These are phyloP conservation scores for Lasius platythorax DNA, from an alignment of 2,888 invertebrate species.

Conservation along the genomic window DNA sequence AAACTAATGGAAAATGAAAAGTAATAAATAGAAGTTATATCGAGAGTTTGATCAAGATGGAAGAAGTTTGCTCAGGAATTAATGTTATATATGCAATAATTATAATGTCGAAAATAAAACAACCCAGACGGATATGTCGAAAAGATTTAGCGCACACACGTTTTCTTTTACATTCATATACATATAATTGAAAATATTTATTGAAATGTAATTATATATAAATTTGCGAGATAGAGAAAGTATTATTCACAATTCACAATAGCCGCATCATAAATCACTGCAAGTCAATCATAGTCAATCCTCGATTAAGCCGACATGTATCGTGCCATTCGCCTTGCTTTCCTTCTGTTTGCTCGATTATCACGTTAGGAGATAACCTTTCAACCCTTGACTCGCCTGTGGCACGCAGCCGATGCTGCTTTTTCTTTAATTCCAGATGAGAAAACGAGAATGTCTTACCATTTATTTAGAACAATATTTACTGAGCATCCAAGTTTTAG, in stretches of 20 bases:
- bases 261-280: conserved; percentile 30
- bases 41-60: neutral
- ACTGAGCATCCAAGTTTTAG: neutral
- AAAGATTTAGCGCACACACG: neutral
- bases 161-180: neutral
- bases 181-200: neutral
- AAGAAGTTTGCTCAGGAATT: neutral
- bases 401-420: conserved; percentile 21
- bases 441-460: conserved; percentile 34
- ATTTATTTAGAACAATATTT: conserved; percentile 31
- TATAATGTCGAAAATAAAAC: conserved; percentile 14
- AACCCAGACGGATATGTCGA: neutral
- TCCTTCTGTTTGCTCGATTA: conserved; percentile 59
- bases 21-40: neutral
- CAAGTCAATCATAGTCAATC: conserved; percentile 36
- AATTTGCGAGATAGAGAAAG: neutral
- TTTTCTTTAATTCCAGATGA: conserved; percentile 37
- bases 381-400: conserved; percentile 55
- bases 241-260: conserved; percentile 7
- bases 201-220: neutral
- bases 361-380: conserved; percentile 61
- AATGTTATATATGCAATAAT: neutral
- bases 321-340: conserved; percentile 37
- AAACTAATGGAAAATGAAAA: neutral
- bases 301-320: conserved; percentile 39